phyloP scores from a whole-genome alignment of 2,113 vertebrate genomes.

The Smithornis capensis region DNA sequence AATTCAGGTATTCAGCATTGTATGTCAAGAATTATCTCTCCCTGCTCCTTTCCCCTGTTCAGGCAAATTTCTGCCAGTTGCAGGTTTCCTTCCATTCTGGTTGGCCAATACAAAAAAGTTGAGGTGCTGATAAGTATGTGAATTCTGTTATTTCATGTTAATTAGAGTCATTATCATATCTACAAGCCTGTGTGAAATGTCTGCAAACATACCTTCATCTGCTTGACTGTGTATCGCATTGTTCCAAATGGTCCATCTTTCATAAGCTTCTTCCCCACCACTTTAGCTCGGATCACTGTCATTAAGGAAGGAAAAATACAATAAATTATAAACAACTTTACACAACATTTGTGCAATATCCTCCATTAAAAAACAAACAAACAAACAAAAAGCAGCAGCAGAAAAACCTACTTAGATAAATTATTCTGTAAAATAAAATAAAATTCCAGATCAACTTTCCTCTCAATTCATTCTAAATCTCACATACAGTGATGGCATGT shows the following conservation, averaged over 20 bases:
- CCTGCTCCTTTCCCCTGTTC: neutral
- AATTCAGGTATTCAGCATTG: neutral
- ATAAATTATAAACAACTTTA: neutral
- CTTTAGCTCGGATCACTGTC: constrained; percentile 94
- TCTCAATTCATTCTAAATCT: neutral
- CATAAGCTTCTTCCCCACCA: constrained; percentile 95
- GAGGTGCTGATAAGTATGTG: neutral
- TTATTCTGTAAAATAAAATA: neutral
- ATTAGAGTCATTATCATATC: neutral
- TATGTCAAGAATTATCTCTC: neutral
- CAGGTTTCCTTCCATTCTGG: neutral
- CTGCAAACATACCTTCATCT: constrained; percentile 87
- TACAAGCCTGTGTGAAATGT: neutral
- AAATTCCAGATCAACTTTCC: neutral
- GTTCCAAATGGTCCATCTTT: constrained; percentile 92
- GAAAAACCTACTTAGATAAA: neutral
- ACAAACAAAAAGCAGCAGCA: neutral
- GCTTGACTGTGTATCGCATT: constrained; percentile 93
- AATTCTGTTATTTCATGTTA: neutral
- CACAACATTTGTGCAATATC: neutral
- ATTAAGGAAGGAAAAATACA: constrained; percentile 37
- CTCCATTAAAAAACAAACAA: neutral
- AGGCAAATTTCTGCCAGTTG: neutral
- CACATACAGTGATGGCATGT: neutral
- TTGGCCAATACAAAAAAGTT: neutral